phyloP scores from a whole-genome alignment of 1,140 invertebrate species.

The Drosophila subobscura region DNA sequence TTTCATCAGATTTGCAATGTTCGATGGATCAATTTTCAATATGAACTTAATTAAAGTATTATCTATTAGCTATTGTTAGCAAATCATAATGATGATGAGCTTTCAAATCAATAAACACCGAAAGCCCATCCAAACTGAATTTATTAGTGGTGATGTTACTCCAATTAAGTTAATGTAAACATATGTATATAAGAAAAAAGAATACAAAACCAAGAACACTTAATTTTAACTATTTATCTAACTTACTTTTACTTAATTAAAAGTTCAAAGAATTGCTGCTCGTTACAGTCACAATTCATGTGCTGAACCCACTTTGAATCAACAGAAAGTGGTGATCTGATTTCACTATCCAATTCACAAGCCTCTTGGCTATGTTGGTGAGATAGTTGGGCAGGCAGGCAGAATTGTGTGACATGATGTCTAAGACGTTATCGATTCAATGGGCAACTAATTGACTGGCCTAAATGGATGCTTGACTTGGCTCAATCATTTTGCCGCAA shows the following conservation, averaged over 20 bases:
- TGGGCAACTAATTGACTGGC: constrained; percentile 48
- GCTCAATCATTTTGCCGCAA: constrained; percentile 4
- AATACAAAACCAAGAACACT: background rate
- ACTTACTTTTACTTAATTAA: constrained; percentile 18
- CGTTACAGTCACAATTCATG: constrained; percentile 27
- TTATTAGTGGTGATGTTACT: too few relatives aligned
- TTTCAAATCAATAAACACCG: too few relatives aligned
- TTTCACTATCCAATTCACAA: constrained; percentile 26
- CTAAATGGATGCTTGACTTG: constrained; percentile 42
- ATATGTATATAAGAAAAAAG: background rate
- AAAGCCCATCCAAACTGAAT: too few relatives aligned
- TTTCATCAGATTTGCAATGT: background rate
- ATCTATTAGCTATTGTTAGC: background rate
- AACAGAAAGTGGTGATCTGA: constrained; percentile 45
- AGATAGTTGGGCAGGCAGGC: constrained; percentile 49
- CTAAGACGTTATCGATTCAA: constrained; percentile 52
- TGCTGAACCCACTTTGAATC: constrained; percentile 28
- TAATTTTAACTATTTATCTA: constrained; percentile 8
- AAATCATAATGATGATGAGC: background rate
- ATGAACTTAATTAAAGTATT: constrained; percentile 13
- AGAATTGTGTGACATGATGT: constrained; percentile 47
- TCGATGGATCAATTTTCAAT: constrained; percentile 10
- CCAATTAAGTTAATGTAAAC: background rate
- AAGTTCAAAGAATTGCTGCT: constrained; percentile 12
- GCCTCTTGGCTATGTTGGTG: constrained; percentile 11